Evolutionary conservation across 2,888 invertebrate genomes (phyloP).

Genomic region (Lumbricus terrestris): DNA sequence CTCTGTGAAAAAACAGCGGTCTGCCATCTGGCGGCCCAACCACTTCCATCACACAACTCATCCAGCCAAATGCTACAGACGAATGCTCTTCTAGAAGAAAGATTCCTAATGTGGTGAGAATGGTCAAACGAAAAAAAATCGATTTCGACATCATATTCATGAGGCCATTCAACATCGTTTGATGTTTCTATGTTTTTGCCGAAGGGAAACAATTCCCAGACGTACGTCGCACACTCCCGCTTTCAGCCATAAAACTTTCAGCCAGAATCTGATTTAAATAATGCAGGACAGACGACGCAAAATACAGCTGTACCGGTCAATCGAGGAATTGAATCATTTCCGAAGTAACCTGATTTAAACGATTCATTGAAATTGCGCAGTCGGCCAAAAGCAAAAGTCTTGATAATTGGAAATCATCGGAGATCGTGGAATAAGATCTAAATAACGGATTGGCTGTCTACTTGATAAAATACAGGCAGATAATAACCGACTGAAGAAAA

Average conservation of each 20-base stretch:
- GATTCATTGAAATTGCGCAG: not conserved
- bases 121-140: not conserved
- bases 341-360: not conserved
- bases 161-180: constrained; percentile 3
- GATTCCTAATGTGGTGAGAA: not conserved
- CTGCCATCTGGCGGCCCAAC: not conserved
- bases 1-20: not conserved
- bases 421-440: not conserved
- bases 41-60: not conserved
- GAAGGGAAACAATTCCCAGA: not conserved
- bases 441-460: not conserved
- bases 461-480: not conserved
- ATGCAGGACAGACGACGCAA: not conserved
- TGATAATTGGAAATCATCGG: not conserved
- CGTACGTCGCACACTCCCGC: not conserved
- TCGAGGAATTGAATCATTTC: too few relatives aligned
- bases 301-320: not conserved
- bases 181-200: not conserved
- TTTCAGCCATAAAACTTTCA: not conserved
- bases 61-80: not conserved
- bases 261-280: not conserved
- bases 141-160: not conserved
- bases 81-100: not conserved
- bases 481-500: not conserved
- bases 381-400: not conserved